Conservation (phyloP, 2,797 vertebrate genomes). For the Oreochromis mossambicus region DNA sequence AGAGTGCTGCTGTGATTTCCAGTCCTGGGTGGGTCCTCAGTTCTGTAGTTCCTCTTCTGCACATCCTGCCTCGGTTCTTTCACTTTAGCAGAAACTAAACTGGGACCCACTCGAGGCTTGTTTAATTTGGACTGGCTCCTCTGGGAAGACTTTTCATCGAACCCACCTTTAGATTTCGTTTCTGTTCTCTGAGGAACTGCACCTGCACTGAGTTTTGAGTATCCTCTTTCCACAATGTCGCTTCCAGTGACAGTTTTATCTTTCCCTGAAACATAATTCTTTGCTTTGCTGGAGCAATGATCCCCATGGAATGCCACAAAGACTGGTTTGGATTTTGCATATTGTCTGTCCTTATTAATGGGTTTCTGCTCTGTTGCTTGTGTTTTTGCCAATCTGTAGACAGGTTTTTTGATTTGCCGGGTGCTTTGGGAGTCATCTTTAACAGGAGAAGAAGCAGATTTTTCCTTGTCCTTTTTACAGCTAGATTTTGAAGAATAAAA, state of each 20-base stretch:
- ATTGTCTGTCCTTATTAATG: not conserved
- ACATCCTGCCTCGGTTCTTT: not conserved
- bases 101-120: not conserved
- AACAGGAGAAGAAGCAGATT: not conserved
- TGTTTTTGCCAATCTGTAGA: conserved; percentile 28
- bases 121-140: not conserved
- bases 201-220: not conserved
- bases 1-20: not conserved
- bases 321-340: not conserved
- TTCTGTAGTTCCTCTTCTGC: not conserved
- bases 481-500: conserved; percentile 32
- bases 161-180: not conserved
- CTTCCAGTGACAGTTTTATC: not conserved
- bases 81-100: not conserved
- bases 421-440: conserved; percentile 13
- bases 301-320: not conserved
- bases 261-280: not conserved
- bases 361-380: conserved; percentile 2
- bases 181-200: not conserved
- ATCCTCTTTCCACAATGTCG: not conserved
- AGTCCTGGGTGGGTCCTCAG: not conserved
- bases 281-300: not conserved
- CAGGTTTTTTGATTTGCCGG: conserved; percentile 46
- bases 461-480: not conserved
- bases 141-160: not conserved